phyloP scores from a whole-genome alignment of 1,140 invertebrate species.

The Diuraphis noxia region DNA sequence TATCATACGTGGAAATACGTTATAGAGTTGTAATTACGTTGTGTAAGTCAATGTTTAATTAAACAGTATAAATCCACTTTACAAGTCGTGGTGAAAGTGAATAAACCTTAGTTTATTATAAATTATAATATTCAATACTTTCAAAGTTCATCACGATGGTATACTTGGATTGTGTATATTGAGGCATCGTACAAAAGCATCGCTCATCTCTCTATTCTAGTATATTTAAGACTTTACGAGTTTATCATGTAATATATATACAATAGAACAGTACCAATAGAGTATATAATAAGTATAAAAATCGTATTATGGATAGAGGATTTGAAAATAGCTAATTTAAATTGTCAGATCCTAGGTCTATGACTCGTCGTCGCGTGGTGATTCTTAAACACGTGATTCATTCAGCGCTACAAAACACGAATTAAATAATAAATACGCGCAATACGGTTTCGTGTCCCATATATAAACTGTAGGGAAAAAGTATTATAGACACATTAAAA shows the following conservation, averaged over 20 bases:
- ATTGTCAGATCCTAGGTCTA: not conserved
- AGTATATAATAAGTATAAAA: not conserved
- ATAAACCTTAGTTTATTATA: not conserved
- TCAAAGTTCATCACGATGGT: not conserved
- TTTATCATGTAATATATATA: no score
- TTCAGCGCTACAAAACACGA: not conserved
- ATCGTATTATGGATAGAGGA: not conserved
- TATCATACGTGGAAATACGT: not conserved
- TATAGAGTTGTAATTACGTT: not conserved
- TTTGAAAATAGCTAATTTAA: not conserved
- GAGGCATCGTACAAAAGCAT: not conserved
- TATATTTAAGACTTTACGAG: no score
- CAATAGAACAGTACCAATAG: no score
- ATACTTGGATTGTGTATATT: not conserved
- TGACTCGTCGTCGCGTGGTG: no score
- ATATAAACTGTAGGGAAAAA: not conserved
- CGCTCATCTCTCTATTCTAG: no score
- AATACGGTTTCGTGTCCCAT: not conserved
- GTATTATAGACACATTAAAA: not conserved
- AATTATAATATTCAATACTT: not conserved
- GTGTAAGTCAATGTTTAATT: not conserved
- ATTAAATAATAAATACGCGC: not conserved
- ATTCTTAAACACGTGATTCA: not conserved
- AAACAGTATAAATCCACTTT: not conserved
- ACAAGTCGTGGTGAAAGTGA: not conserved